phyloP scores from a whole-genome alignment of 1,140 invertebrate genomes.

The Macrotrachela quadricornifera region DNA sequence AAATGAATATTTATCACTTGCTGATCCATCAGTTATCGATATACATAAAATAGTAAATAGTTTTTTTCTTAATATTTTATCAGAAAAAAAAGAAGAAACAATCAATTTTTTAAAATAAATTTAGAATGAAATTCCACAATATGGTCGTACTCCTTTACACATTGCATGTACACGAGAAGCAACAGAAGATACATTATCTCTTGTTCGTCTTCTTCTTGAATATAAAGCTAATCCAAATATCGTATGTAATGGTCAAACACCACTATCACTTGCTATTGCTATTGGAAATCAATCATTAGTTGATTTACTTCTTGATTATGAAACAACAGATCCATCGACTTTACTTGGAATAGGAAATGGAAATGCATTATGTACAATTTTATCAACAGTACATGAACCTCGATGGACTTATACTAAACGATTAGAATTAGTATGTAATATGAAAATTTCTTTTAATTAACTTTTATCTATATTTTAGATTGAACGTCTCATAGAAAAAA shows the following conservation, averaged over 20 bases:
- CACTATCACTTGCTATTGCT: constrained; percentile 23
- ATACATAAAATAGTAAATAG: too few species aligned
- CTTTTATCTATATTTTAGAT: constrained; percentile 15
- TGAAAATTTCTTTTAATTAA: background rate
- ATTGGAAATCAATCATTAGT: constrained; percentile 19
- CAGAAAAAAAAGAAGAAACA: too few species aligned
- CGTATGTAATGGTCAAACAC: constrained; percentile 27
- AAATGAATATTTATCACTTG: constrained; percentile 2
- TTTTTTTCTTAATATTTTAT: too few species aligned
- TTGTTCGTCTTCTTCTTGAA: constrained; percentile 21
- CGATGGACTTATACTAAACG: constrained; percentile 16
- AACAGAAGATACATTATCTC: constrained; percentile 15
- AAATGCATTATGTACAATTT: constrained; percentile 23
- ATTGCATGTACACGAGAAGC: constrained; percentile 21
- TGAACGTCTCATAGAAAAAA: constrained; percentile 21
- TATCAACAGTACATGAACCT: constrained; percentile 22
- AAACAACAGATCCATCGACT: constrained; percentile 19
- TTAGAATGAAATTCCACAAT: too few species aligned
- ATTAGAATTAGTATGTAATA: constrained; percentile 18
- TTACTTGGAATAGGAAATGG: constrained; percentile 25
- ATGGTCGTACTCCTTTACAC: constrained; percentile 24
- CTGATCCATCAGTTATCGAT: too few species aligned
- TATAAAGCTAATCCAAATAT: constrained; percentile 23
- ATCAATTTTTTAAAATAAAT: too few species aligned
- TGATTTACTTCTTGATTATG: constrained; percentile 15